phyloP scores from a whole-genome alignment of 2,113 vertebrate species.

The Passer montanus region DNA sequence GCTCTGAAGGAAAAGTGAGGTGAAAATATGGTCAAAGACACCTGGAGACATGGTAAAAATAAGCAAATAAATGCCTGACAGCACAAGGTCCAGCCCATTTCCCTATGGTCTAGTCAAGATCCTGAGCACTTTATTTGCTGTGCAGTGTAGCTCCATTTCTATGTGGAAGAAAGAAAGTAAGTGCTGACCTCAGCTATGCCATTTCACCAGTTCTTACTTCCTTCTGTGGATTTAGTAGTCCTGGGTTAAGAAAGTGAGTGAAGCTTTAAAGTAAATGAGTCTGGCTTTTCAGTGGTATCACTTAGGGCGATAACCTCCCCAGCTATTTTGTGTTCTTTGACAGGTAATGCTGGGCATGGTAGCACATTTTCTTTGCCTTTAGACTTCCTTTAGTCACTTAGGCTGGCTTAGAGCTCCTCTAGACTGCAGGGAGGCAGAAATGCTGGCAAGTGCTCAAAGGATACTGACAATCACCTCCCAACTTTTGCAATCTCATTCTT shows the following conservation, averaged over 20 bases:
- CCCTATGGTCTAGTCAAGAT: not conserved
- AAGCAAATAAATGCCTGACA: not conserved
- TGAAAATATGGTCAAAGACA: not conserved
- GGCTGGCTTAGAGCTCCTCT: not conserved
- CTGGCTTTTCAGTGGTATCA: not conserved
- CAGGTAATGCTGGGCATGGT: not conserved
- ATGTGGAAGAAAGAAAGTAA: not conserved
- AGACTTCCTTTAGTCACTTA: not conserved
- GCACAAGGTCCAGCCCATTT: not conserved
- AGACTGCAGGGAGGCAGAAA: not conserved
- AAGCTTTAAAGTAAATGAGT: not conserved
- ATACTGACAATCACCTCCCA: not conserved
- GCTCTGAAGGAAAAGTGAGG: not conserved
- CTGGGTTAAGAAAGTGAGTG: not conserved
- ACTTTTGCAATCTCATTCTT: not conserved
- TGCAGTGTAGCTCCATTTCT: not conserved
- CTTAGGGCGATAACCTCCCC: not conserved
- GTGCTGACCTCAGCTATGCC: not conserved
- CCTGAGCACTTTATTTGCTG: not conserved
- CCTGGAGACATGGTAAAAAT: not conserved
- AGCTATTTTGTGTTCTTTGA: not conserved
- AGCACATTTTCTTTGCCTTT: not conserved
- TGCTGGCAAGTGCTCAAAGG: not conserved
- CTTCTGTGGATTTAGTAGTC: not conserved
- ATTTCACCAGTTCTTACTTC: not conserved